These are phyloP conservation scores for Hipposideros armiger DNA, from an alignment of 2,113 vertebrate genomes.

Conservation along the genomic window DNA sequence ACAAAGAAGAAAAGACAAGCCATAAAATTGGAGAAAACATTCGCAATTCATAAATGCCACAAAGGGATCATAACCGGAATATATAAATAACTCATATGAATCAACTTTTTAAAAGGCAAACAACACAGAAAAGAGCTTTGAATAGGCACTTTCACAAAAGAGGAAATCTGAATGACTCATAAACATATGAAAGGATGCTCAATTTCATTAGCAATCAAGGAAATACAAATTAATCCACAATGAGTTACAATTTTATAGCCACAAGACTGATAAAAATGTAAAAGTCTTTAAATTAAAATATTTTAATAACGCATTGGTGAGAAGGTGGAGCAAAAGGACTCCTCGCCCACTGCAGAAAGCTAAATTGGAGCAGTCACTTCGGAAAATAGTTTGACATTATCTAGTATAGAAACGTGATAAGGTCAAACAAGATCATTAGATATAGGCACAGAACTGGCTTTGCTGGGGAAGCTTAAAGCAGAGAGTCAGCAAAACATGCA, in stretches of 20 bases:
- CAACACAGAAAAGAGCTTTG: constrained; percentile 22
- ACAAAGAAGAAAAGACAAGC: constrained; percentile 45
- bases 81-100: constrained; percentile 7
- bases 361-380: neutral
- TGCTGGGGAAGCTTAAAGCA: neutral
- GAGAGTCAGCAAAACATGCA: neutral
- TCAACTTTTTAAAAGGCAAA: constrained; percentile 42
- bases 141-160: neutral
- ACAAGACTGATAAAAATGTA: neutral
- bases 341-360: neutral
- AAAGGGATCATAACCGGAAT: constrained; percentile 26
- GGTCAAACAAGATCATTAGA: neutral
- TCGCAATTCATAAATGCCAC: neutral
- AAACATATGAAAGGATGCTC: constrained; percentile 1
- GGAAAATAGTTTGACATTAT: neutral
- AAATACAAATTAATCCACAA: constrained; percentile 42
- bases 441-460: neutral
- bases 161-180: constrained; percentile 15
- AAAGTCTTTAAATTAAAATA: neutral
- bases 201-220: neutral
- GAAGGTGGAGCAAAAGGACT: neutral
- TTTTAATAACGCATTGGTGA: neutral
- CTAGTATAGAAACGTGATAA: neutral
- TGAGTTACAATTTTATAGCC: neutral
- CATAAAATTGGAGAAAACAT: constrained; percentile 22